Base-by-base conservation (phyloP, 2,888 invertebrate species). In the Gisinianus flammeolus region DNA sequence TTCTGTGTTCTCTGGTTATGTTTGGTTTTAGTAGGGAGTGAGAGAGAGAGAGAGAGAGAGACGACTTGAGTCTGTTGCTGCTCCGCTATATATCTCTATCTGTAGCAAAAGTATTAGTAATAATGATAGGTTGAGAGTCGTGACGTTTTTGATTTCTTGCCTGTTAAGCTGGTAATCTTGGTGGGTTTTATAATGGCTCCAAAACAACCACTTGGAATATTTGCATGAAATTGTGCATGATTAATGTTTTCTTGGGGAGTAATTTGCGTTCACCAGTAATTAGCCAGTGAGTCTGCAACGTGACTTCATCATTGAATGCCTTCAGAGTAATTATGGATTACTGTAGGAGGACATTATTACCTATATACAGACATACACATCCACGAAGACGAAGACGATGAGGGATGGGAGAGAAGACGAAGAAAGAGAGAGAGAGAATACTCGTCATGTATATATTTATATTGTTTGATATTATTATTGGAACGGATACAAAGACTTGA, bases 121-220 rank as follows among this genome's bases (percentile, higher is more conserved):
- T 80, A 81, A 81, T 81, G 78, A 81, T 77, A 81, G 81, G 81
- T 79, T 76, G 74, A 33, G 64, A 76, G 76, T 82, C 83, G 83
- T 83, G 83, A 83, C 82, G 81, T 81, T 82, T 83, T 81, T 82
- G 82, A 83, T 83, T 82, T 83, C 83, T 83, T 81, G 81, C 81
- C 83, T 83, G 82, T 83, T 82, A 81, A 80, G 79, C 77, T 81
- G 77, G 81, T 81, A 83, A 80, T 81, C 81, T 81, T 79, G 69
- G 73, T 78, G 79, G 68, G 24, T 52, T 73, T 76, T 58, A 62
- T 76, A 79, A 79, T 77, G 78, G 76, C 78, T 79, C 52, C 54
- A 78, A 79, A 79, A 77, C 62, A 77, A 70, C 35, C 62, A 77
- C 70, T 77, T 70, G 62, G 70, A 70, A 81, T 81, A 79, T 81